Evolutionary conservation across 2,888 invertebrate species (phyloP).

Genomic region (Atethmia centrago): DNA sequence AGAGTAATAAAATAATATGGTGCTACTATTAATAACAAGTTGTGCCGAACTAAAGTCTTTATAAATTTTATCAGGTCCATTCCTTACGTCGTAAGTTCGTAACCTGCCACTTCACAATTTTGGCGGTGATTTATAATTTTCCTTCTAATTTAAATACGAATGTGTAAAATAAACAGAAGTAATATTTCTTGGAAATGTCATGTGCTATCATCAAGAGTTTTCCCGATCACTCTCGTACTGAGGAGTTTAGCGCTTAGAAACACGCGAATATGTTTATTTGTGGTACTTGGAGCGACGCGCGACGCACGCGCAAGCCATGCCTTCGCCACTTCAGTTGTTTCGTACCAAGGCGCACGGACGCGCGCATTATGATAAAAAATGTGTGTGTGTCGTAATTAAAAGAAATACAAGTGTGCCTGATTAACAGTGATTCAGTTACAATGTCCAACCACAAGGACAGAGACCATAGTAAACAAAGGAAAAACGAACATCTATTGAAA

Average conservation of each 20-base stretch:
- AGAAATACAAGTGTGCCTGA: conserved; percentile 68
- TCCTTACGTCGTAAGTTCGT: conserved; percentile 57
- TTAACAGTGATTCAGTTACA: conserved; percentile 60
- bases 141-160: conserved; percentile 29
- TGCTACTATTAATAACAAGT: conserved; percentile 62
- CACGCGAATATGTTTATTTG: conserved; percentile 87
- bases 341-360: conserved; percentile 77
- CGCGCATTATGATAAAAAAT: conserved; percentile 74
- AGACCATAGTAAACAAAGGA: conserved; percentile 82
- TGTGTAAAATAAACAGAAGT: conserved; percentile 5
- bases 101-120: conserved; percentile 56
- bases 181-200: conserved; percentile 36
- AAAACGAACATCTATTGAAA: conserved; percentile 85
- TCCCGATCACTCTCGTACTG: conserved; percentile 59
- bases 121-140: conserved; percentile 39
- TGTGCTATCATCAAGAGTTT: conserved; percentile 54
- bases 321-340: conserved; percentile 83
- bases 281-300: conserved; percentile 82
- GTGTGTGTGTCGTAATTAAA: conserved; percentile 60
- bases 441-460: conserved; percentile 87
- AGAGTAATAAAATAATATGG: conserved; percentile 64
- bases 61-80: conserved; percentile 62
- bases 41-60: conserved; percentile 62
- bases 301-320: conserved; percentile 84
- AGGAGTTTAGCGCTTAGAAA: conserved; percentile 71